Percentiles rank a stretch among this genome's conserved stretches.
These are phyloP conservation scores for Tursiops truncatus DNA, from an alignment of 2,113 vertebrate genomes.

Conservation along the genomic window DNA sequence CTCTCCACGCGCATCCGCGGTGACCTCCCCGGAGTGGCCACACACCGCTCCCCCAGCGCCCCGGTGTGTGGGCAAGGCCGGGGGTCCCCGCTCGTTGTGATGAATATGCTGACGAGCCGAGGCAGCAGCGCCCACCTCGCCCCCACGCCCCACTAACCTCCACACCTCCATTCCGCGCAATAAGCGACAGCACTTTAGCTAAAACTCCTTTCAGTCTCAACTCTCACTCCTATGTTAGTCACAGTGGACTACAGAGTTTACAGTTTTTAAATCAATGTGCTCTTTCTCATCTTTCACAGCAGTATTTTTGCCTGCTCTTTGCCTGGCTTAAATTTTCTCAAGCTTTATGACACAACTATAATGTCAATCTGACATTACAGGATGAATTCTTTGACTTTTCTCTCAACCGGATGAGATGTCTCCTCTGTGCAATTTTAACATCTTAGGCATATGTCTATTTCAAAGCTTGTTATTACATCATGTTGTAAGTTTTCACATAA, in stretches of 20 bases:
- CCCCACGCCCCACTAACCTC: constrained; percentile 31
- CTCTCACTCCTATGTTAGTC: not conserved
- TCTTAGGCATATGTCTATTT: not conserved
- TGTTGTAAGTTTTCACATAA: constrained; percentile 10
- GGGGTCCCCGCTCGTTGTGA: not conserved
- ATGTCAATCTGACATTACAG: not conserved
- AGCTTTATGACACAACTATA: not conserved
- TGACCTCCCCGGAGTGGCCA: not conserved
- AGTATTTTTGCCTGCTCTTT: not conserved
- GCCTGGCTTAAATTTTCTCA: not conserved
- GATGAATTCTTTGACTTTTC: constrained; percentile 10
- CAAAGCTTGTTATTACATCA: not conserved
- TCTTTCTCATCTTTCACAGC: not conserved
- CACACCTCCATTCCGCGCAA: constrained; percentile 89
- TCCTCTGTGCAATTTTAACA: not conserved
- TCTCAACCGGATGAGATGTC: not conserved
- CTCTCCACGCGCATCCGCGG: not conserved
- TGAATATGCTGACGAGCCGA: constrained; percentile 77
- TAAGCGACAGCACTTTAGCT: constrained; percentile 88
- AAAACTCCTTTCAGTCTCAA: not conserved
- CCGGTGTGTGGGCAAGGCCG: not conserved
- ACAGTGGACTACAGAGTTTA: not conserved
- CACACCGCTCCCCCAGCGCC: not conserved
- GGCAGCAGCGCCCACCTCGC: constrained; percentile 24
- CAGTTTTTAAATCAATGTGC: not conserved